These are phyloP conservation scores for Catostomus latipinnis DNA, from an alignment of 2,797 vertebrate species.

Conservation along the genomic window DNA sequence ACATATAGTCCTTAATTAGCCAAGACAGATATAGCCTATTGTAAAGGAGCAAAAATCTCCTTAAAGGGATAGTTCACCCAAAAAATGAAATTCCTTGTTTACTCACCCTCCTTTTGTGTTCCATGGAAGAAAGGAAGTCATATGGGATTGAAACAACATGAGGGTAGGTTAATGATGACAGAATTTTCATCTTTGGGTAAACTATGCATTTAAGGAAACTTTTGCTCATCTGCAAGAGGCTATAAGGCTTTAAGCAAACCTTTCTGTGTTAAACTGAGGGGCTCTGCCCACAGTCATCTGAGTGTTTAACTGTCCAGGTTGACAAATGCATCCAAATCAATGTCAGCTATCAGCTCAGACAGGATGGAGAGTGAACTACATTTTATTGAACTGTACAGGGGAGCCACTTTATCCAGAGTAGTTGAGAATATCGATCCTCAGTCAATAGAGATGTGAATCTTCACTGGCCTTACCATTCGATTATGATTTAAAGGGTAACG, in stretches of 20 bases:
- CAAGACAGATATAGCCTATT: neutral
- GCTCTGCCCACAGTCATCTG: slow-evolving; percentile 28
- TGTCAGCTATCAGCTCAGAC: slow-evolving; percentile 68
- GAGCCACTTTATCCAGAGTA: slow-evolving; percentile 72
- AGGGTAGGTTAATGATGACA: no score
- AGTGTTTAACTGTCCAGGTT: slow-evolving; percentile 63
- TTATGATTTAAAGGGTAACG: no score
- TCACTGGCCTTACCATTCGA: no score
- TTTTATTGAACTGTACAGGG: slow-evolving; percentile 70
- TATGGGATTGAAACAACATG: no score
- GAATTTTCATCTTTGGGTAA: no score
- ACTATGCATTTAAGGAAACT: no score
- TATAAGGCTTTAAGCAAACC: neutral
- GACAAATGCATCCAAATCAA: slow-evolving; percentile 71
- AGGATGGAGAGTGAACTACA: slow-evolving; percentile 69
- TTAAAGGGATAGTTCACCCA: no score
- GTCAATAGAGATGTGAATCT: slow-evolving; percentile 61
- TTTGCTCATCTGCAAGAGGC: no score
- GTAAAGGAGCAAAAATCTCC: neutral
- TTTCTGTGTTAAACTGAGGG: slow-evolving; percentile 16
- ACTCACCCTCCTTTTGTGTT: no score
- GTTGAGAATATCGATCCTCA: slow-evolving; percentile 68
- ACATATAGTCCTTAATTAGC: neutral
- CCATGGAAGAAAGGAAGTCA: no score
- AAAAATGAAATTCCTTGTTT: no score